phyloP scores from a whole-genome alignment of 2,113 vertebrate species.

The Cygnus buccinator region DNA sequence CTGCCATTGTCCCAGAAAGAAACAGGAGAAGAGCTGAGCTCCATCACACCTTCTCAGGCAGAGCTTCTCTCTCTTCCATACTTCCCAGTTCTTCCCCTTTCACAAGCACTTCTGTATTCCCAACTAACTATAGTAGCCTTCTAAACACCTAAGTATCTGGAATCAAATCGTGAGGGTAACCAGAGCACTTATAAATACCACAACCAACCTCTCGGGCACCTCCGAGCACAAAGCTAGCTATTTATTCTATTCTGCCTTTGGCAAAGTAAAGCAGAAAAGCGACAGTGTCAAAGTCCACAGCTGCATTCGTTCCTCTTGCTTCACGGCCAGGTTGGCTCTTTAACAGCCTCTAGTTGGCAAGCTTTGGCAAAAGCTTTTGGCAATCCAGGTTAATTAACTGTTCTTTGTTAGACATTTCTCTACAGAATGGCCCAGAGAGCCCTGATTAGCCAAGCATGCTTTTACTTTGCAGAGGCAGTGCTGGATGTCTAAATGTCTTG shows the following conservation, averaged over 20 bases:
- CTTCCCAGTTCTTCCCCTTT: not conserved
- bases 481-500: not conserved
- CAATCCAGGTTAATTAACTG: constrained; percentile 44
- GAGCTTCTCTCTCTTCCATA: not conserved
- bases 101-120: not conserved
- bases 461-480: not conserved
- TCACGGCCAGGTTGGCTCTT: constrained; percentile 41
- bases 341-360: not conserved
- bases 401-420: not conserved
- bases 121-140: not conserved
- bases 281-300: constrained; percentile 36
- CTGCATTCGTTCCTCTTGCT: not conserved
- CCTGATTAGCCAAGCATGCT: not conserved
- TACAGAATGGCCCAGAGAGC: not conserved
- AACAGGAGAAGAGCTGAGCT: not conserved
- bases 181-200: constrained; percentile 41
- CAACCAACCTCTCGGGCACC: constrained; percentile 15
- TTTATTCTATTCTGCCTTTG: constrained; percentile 2
- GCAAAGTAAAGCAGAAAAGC: constrained; percentile 31
- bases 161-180: constrained; percentile 8
- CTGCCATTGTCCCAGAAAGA: not conserved
- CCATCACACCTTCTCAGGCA: not conserved
- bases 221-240: constrained; percentile 3
- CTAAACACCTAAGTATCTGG: not conserved
- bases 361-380: constrained; percentile 18